Evolutionary conservation across 1,140 invertebrate genomes (phyloP).

Genomic region (Cylas formicarius): DNA sequence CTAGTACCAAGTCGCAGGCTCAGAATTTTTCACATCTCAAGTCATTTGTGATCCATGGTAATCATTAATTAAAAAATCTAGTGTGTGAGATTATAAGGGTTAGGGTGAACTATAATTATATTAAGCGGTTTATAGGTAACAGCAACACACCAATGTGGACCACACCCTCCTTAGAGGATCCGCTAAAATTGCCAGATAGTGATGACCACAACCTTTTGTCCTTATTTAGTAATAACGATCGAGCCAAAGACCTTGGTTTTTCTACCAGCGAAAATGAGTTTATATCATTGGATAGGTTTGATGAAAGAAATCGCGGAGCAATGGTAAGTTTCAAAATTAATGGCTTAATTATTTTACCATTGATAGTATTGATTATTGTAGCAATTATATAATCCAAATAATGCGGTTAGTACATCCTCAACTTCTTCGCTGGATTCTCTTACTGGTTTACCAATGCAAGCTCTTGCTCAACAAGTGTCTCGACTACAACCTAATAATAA

Average conservation of each 20-base stretch:
- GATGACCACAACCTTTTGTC: conserved; percentile 32
- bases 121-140: conserved; percentile 15
- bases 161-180: conserved; percentile 34
- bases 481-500: conserved; percentile 30
- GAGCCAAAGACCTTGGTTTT: conserved; percentile 39
- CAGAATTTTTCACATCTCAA: no score
- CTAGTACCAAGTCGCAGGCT: no score
- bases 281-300: conserved; percentile 36
- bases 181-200: conserved; percentile 32
- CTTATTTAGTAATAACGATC: conserved; percentile 37
- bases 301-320: conserved; percentile 29
- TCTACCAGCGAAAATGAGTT: conserved; percentile 38
- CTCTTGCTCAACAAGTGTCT: conserved; percentile 39
- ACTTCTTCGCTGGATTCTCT: conserved; percentile 31
- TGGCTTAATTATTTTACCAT: conserved; percentile 5
- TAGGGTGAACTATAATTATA: no score
- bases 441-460: conserved; percentile 38
- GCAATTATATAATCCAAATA: conserved; percentile 36
- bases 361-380: conserved; percentile 23
- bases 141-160: conserved; percentile 19
- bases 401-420: conserved; percentile 7
- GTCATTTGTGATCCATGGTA: no score
- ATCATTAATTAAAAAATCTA: background rate
- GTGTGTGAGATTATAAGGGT: background rate
- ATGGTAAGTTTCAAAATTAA: no score